phyloP scores from a whole-genome alignment of 2,797 vertebrate genomes.

The Phalanger gymnotis region DNA sequence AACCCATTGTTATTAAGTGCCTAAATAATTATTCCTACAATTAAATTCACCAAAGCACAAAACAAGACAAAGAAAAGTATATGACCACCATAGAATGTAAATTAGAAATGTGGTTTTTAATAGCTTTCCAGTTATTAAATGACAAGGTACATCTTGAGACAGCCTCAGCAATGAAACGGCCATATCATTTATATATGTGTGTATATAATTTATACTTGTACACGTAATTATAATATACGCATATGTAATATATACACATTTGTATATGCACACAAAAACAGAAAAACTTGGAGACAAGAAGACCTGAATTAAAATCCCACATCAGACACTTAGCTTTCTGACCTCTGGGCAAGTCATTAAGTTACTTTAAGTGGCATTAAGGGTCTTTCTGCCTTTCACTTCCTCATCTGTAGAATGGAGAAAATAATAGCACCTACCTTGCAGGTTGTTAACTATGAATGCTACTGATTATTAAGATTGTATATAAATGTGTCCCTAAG shows the following conservation, averaged over 20 bases:
- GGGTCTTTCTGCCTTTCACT: neutral
- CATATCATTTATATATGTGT: too few relatives aligned
- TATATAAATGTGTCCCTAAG: neutral
- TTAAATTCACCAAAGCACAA: conserved; percentile 40
- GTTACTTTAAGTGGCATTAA: too few relatives aligned
- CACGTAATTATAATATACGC: too few relatives aligned
- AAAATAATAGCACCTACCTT: neutral
- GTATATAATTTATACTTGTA: too few relatives aligned
- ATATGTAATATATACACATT: too few relatives aligned
- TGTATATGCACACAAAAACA: too few relatives aligned
- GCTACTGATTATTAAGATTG: conserved; percentile 21
- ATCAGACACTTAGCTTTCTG: neutral
- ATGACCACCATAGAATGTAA: conserved; percentile 7
- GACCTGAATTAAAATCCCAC: neutral
- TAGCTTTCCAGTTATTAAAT: conserved; percentile 34
- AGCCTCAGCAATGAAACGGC: neutral
- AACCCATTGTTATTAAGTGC: conserved; percentile 49
- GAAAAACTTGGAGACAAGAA: neutral
- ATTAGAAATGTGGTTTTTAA: conserved; percentile 34
- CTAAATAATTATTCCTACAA: conserved; percentile 59
- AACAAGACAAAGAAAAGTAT: neutral
- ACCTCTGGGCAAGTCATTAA: neutral
- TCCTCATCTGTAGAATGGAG: neutral
- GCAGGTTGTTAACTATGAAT: neutral
- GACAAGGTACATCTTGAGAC: neutral